Evolutionary conservation across 2,888 invertebrate species (phyloP), one percentile per base, ranked within the genome.

Genomic region (Nowickia ferox): DNA sequence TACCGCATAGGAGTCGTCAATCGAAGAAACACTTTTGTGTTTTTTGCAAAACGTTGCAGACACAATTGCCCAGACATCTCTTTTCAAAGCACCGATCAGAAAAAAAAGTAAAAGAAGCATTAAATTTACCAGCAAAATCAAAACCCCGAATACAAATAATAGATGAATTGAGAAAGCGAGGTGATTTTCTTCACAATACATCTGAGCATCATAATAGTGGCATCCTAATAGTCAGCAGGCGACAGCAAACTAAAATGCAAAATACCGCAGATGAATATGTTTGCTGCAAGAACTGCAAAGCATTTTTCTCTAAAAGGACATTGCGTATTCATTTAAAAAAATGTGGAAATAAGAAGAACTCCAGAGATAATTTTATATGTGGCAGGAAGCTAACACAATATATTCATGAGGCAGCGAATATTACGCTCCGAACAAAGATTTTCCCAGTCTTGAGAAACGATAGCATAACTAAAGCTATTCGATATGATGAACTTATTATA

Each of bases 241-340:
- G 17, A n/a, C 61, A 61, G n/a, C 42, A 61, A 40, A 10, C 40
- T 40, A 61, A 40, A 61, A n/a, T 9, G n/a, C 11, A 42, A 40
- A 61, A 61, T n/a, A 19, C 3, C 9, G 61, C 40, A n/a, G 61
- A 61, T 61, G 61, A 61, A 9, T 61, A 61, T 15, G 17, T 61
- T n/a, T 40, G 40, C n/a, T 61, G 61, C 61, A 61, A 61, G 40
- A 61, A n/a, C 17, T 61, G 61, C 9, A 61, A 61, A 40, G 61
- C 40, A n/a, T 61, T 61, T 61, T 61, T 61, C 40, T 40, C 17
- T n/a, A 61, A 61, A 40, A 40, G 15, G 9, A 40, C 42, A 1
- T 10, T 61, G 6, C 40, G 61, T 15, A 40, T 61, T 40, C 38
- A 61, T 17, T 40, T n/a, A 40, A 61, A n/a, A 40, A 61, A 9